Percentiles rank a stretch among this genome's conserved stretches.
Evolutionary conservation across 2,888 invertebrate genomes (phyloP).

Genomic region (Automeris io): DNA sequence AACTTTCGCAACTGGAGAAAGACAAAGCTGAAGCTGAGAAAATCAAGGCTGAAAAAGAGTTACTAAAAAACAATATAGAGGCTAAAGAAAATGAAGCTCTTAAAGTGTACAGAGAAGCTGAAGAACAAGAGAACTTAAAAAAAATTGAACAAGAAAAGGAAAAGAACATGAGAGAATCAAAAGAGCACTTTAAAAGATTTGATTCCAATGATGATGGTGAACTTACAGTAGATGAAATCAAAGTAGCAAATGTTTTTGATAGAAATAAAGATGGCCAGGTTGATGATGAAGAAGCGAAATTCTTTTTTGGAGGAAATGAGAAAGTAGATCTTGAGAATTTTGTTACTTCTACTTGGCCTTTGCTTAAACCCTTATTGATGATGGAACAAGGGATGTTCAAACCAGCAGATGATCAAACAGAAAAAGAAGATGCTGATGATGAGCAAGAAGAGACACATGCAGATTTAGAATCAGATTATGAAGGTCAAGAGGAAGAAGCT

Average conservation of each 20-base stretch:
- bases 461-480: constrained; percentile 45
- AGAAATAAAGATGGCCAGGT: constrained; percentile 93
- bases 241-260: constrained; percentile 88
- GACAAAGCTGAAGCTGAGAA: constrained; percentile 87
- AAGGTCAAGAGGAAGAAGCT: constrained; percentile 45
- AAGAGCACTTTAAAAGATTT: constrained; percentile 83
- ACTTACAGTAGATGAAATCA: constrained; percentile 81
- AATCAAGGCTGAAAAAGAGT: constrained; percentile 86
- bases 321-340: constrained; percentile 83
- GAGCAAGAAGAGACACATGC: constrained; percentile 81
- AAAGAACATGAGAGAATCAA: constrained; percentile 79
- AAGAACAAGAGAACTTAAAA: constrained; percentile 79
- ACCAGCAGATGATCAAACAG: constrained; percentile 36
- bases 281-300: constrained; percentile 89
- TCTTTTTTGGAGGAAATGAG: constrained; percentile 82
- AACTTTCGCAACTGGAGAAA: constrained; percentile 82
- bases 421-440: constrained; percentile 36
- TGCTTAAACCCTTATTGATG: constrained; percentile 87
- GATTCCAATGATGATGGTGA: constrained; percentile 90
- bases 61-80: constrained; percentile 83
- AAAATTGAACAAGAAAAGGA: constrained; percentile 77
- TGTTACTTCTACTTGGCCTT: constrained; percentile 82
- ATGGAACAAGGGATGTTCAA: constrained; percentile 84
- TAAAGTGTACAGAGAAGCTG: constrained; percentile 84
- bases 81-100: constrained; percentile 84